Conservation (phyloP, 2,888 invertebrate species). For the Tipula confusa region DNA sequence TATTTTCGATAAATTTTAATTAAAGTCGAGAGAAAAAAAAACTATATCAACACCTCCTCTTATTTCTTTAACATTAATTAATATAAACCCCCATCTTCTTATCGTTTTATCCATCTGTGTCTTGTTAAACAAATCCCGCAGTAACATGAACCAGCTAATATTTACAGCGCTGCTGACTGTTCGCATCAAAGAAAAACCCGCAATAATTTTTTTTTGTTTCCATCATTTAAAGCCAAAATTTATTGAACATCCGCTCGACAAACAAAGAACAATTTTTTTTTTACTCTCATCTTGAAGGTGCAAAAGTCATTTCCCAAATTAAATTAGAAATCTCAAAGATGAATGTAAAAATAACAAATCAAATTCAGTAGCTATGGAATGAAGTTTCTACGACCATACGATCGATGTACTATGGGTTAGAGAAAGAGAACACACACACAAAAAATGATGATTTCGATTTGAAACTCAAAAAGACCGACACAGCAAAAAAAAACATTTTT, state of each 20-base stretch:
- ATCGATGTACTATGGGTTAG: neutral
- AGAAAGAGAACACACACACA: neutral
- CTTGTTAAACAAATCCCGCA: neutral
- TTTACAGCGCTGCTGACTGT: neutral
- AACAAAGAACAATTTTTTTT: neutral
- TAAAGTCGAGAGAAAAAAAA: neutral
- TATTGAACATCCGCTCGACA: neutral
- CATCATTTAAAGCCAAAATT: neutral
- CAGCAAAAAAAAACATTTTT: neutral
- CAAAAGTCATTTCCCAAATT: slow-evolving; percentile 25
- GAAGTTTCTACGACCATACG: neutral
- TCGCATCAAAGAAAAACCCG: neutral
- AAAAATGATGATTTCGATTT: neutral
- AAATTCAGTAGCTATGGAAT: neutral
- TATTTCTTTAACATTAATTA: neutral
- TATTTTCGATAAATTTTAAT: neutral
- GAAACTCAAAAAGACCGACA: neutral
- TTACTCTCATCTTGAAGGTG: slow-evolving; percentile 3
- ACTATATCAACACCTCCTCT: neutral
- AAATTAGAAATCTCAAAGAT: neutral
- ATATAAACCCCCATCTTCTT: neutral
- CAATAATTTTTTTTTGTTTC: neutral
- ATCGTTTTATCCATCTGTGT: neutral
- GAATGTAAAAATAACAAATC: neutral
- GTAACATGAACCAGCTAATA: slow-evolving; percentile 12